Conservation (phyloP, 2,113 vertebrate species). For the sheep (Ovis aries) region DNA sequence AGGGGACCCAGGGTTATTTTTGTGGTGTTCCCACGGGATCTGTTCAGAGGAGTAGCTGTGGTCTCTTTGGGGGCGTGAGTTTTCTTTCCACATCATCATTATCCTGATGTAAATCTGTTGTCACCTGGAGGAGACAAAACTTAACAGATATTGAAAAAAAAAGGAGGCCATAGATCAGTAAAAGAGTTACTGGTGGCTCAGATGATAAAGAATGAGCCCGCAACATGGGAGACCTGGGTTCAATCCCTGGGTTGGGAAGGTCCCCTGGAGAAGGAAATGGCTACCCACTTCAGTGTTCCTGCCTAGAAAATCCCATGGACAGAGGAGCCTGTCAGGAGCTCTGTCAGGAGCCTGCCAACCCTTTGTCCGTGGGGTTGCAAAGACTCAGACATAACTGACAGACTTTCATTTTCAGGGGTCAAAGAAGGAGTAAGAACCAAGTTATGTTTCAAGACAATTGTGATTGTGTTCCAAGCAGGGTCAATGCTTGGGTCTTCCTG, state of each 20-base stretch:
- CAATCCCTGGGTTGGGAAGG: neutral
- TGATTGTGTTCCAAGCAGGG: neutral
- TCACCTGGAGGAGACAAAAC: neutral
- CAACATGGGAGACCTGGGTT: neutral
- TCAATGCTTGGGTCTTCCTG: neutral
- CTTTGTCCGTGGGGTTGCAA: neutral
- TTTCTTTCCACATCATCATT: neutral
- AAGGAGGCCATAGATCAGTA: neutral
- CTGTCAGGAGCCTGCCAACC: too few species aligned
- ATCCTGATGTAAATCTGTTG: neutral
- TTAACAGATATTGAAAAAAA: neutral
- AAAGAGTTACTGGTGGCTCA: neutral
- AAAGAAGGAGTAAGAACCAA: neutral
- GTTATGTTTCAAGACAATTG: neutral
- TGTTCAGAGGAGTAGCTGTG: neutral
- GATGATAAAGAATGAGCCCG: neutral
- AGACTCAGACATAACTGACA: neutral
- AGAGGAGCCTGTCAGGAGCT: neutral
- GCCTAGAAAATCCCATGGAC: neutral
- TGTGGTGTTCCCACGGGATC: neutral
- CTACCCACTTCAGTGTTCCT: neutral
- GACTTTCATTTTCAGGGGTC: neutral
- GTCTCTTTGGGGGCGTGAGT: neutral
- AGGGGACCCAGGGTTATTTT: neutral
- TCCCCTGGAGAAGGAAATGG: neutral